Base-by-base conservation (phyloP, 2,797 vertebrate species). In the Atherinosoma microstoma region DNA sequence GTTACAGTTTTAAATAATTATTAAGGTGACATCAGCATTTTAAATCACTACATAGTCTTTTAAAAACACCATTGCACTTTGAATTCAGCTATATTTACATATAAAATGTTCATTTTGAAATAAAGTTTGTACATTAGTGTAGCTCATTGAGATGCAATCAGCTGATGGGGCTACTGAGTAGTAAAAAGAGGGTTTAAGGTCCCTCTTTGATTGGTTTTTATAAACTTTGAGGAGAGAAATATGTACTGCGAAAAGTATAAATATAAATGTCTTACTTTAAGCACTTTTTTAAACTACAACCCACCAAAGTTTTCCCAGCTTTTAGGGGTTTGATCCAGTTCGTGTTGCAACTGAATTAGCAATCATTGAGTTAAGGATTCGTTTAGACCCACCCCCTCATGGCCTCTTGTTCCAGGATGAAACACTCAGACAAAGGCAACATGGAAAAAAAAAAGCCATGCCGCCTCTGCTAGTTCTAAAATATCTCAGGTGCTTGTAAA, bases 381-480 rank as follows among this genome's bases (percentile, higher is more conserved):
- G 32, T 24, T 32, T 30, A 34, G 61, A 30, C 38, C 42, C 30
- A 12, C 20, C 29, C 67, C 47, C 51, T 62, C 15, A 15, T 40
- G 9, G 68, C 24, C 49, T 42, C 20, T 16, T 36, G 11, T 60
- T 20, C 29, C 27, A 5, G n/a, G 45, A 22, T 22, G 45, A 69
- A 51, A 42, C 57, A 36, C 57, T 60, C 30, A 49, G 42, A 68
- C 57, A 60, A 40, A 53, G 49, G 36, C 65, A 32, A 61, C 60
- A 24, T 53, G 58, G 24, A 27, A 30, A 24, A 11, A 51, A 30
- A 24, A 12, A 35, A 58, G 30, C 24, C n/a, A 22, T 34, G 29
- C n/a, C 57, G 36, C 54, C 34, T 40, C 34, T 70, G 68, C 68
- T 64, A 40, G 29, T 51, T 70, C 35, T 54, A 51, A 70, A 70